Conservation (phyloP, 2,888 invertebrate species). For the Tetragonula carbonaria region DNA sequence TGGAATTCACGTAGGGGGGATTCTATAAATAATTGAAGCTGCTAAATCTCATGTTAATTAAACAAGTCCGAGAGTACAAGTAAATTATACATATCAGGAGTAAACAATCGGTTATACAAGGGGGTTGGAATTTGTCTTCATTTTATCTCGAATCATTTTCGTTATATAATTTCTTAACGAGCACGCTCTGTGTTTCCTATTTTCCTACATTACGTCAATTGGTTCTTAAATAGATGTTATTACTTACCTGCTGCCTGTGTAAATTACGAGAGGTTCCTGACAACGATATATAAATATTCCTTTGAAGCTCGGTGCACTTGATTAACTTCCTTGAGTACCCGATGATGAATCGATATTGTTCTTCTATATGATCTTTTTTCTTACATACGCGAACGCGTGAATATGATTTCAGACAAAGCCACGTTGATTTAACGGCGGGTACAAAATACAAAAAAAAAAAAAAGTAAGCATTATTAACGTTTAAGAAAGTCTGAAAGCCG, state of each 20-base stretch:
- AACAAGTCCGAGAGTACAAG: neutral
- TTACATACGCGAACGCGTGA: constrained; percentile 32
- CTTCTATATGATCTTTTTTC: neutral
- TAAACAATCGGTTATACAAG: no score
- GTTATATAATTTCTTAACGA: neutral
- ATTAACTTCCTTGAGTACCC: constrained; percentile 35
- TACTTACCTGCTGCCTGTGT: neutral
- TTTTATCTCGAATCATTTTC: neutral
- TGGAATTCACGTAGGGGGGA: neutral
- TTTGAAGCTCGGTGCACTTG: neutral
- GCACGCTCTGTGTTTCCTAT: neutral
- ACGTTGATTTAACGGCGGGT: constrained; percentile 71
- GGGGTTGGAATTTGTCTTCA: neutral
- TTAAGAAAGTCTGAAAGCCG: constrained; percentile 57
- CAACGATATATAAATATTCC: neutral
- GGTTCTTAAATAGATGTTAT: neutral
- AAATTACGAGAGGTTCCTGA: neutral
- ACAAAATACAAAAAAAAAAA: constrained; percentile 22
- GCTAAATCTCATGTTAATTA: neutral
- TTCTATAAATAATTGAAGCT: neutral
- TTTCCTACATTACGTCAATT: neutral
- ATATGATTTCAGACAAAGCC: constrained; percentile 76
- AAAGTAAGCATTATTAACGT: constrained; percentile 46
- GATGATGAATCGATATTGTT: constrained; percentile 37
- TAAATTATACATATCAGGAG: neutral